phyloP scores from a whole-genome alignment of 2,888 invertebrate species.

The Galerucella pusilla region DNA sequence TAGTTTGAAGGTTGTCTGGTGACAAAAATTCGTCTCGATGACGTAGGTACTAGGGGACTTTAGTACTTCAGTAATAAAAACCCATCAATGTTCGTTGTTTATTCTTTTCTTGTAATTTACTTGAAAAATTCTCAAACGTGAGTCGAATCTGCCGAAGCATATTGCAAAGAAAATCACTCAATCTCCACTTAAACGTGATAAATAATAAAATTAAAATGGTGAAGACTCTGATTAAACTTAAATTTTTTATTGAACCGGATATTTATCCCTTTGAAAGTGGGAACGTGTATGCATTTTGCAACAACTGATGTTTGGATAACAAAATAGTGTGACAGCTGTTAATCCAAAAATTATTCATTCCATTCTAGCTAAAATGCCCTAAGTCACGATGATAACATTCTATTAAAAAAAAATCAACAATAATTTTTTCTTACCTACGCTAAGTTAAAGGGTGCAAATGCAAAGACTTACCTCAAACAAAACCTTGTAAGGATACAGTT shows the following conservation, averaged over 20 bases:
- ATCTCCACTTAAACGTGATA: too few relatives aligned
- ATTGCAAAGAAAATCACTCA: too few relatives aligned
- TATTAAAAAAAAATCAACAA: background rate
- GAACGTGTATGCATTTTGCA: background rate
- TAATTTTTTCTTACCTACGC: constrained; percentile 50
- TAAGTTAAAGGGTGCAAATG: constrained; percentile 48
- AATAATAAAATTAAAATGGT: too few relatives aligned
- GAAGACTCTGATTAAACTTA: background rate
- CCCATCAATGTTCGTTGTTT: too few relatives aligned
- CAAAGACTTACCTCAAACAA: constrained; percentile 58
- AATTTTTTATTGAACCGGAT: background rate
- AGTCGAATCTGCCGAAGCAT: too few relatives aligned
- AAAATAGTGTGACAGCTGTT: background rate
- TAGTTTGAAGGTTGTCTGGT: too few relatives aligned
- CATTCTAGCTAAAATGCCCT: background rate
- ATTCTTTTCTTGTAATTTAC: too few relatives aligned
- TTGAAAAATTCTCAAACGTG: too few relatives aligned
- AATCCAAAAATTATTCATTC: background rate
- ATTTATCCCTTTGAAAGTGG: background rate
- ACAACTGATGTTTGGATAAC: background rate
- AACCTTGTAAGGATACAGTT: constrained; percentile 61
- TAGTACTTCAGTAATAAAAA: too few relatives aligned
- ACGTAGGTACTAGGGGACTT: too few relatives aligned
- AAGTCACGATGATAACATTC: constrained; percentile 4
- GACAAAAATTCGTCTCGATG: too few relatives aligned